phyloP scores from a whole-genome alignment of 2,113 vertebrate species.

The Brachypodius melanocephalos region DNA sequence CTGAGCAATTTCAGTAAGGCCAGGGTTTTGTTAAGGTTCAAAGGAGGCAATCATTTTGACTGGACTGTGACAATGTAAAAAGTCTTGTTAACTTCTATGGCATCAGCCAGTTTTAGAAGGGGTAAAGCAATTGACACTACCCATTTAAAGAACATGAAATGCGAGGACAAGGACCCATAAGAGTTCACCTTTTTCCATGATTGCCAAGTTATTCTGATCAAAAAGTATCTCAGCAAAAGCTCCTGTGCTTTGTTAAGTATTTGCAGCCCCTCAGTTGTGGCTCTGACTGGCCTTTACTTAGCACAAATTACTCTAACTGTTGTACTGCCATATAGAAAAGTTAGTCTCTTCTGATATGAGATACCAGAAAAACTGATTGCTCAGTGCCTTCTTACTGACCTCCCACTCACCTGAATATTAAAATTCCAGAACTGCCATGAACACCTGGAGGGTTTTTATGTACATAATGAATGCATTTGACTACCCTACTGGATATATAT shows the following conservation, averaged over 20 bases:
- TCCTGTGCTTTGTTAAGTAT: background rate
- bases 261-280: background rate
- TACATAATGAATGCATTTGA: background rate
- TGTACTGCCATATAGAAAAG: background rate
- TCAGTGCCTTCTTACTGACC: background rate
- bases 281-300: background rate
- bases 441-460: background rate
- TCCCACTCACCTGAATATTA: background rate
- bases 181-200: background rate
- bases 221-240: background rate
- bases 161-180: background rate
- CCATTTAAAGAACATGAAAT: background rate
- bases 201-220: background rate
- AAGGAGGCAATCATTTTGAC: conserved; percentile 1
- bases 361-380: background rate
- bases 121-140: conserved; percentile 20
- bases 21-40: conserved; percentile 2
- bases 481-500: background rate
- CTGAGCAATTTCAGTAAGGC: background rate
- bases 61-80: background rate
- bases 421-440: background rate
- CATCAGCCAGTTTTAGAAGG: background rate
- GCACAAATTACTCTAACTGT: background rate
- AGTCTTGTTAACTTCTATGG: background rate
- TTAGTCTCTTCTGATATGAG: background rate